phyloP scores from a whole-genome alignment of 2,797 vertebrate genomes.

The Pelodytes ibericus region DNA sequence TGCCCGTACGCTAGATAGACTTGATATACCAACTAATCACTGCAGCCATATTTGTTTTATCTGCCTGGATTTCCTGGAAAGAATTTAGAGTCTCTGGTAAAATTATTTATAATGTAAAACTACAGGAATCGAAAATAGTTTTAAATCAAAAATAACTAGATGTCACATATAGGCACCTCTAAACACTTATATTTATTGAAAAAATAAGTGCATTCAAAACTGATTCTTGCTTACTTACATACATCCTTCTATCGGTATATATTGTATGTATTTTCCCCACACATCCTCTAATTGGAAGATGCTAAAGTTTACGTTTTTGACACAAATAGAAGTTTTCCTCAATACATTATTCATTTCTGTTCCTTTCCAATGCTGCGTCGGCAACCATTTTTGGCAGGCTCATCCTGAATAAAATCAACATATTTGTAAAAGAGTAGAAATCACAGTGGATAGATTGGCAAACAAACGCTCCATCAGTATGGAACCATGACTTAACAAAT shows the following conservation, averaged over 20 bases:
- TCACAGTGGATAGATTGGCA: conserved; percentile 72
- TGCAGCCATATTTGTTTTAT: no score
- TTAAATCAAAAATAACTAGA: no score
- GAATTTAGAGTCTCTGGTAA: no score
- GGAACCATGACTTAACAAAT: conserved; percentile 68
- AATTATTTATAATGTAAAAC: no score
- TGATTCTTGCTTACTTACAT: neutral
- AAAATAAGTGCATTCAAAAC: neutral
- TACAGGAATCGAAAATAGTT: no score
- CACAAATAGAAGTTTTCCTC: neutral
- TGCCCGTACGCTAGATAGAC: no score
- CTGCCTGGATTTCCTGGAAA: no score
- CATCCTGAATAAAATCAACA: conserved; percentile 77
- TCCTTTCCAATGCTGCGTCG: conserved; percentile 70
- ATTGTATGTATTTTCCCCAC: neutral
- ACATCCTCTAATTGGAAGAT: neutral
- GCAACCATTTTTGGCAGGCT: conserved; percentile 76
- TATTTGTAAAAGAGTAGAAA: conserved; percentile 73
- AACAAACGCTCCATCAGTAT: conserved; percentile 75
- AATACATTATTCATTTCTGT: conserved; percentile 79
- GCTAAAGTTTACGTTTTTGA: no score
- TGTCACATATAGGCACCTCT: no score
- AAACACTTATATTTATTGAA: neutral
- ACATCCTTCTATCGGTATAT: no score
- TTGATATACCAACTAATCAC: no score